phyloP scores from a whole-genome alignment of 2,888 invertebrate species.

The Lasioglossum calceatum region DNA sequence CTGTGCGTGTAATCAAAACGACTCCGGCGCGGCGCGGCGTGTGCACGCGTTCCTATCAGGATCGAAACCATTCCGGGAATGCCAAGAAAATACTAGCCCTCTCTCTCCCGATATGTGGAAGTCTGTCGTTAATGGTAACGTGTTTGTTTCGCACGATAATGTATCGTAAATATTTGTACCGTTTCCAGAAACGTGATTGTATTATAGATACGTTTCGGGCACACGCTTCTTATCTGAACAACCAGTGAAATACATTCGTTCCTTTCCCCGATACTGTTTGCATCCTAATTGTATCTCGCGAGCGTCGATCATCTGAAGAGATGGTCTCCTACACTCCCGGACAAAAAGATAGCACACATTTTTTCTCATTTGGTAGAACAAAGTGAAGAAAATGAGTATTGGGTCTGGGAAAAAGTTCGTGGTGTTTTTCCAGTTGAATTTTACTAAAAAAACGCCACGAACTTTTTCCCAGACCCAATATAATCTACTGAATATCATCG shows the following conservation, averaged over 20 bases:
- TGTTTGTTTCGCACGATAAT: slow-evolving; percentile 33
- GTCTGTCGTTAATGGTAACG: slow-evolving; percentile 43
- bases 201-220: neutral
- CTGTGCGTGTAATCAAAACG: slow-evolving; percentile 22
- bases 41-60: slow-evolving; percentile 22
- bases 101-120: neutral
- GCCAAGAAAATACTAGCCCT: slow-evolving; percentile 33
- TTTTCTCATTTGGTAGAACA: too few species aligned
- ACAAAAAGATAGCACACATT: too few species aligned
- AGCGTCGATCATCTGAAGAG: too few species aligned
- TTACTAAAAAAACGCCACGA: too few species aligned
- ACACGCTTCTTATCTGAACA: neutral
- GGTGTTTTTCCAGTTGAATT: too few species aligned
- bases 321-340: too few species aligned
- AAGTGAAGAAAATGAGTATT: too few species aligned
- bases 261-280: neutral
- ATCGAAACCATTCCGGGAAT: slow-evolving; percentile 44
- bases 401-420: too few species aligned
- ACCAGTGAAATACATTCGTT: neutral
- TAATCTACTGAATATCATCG: too few species aligned
- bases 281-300: too few species aligned
- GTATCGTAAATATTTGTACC: slow-evolving; percentile 39
- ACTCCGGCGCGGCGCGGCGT: neutral
- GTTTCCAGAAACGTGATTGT: neutral
- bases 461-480: too few species aligned